Evolutionary conservation across 2,797 vertebrate species (phyloP).

Genomic region (Chelmon rostratus): DNA sequence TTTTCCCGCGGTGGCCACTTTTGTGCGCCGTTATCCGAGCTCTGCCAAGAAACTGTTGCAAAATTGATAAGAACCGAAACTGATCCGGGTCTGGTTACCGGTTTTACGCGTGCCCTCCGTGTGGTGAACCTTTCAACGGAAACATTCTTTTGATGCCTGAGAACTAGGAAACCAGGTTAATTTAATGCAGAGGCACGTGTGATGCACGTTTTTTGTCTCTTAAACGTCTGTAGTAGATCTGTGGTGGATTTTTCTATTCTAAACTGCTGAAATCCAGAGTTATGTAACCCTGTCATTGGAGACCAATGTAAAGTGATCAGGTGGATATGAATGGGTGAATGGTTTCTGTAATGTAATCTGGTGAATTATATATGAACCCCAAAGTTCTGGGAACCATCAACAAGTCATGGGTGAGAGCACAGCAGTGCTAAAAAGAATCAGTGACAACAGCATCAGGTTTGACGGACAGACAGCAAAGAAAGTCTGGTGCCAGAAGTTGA

Average conservation of each 20-base stretch:
- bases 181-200: constrained; percentile 10
- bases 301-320: constrained; percentile 64
- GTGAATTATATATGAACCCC: constrained; percentile 73
- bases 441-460: constrained; percentile 51
- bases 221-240: background rate
- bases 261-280: constrained; percentile 19
- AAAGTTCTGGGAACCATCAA: constrained; percentile 48
- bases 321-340: constrained; percentile 63
- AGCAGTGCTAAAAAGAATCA: constrained; percentile 51
- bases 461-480: constrained; percentile 39
- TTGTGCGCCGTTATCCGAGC: constrained; percentile 80
- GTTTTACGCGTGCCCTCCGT: constrained; percentile 60
- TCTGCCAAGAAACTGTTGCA: constrained; percentile 70
- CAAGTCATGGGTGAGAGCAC: constrained; percentile 61
- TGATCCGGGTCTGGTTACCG: constrained; percentile 74
- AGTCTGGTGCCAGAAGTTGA: constrained; percentile 21
- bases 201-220: background rate
- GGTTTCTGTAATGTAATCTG: constrained; percentile 64
- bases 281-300: constrained; percentile 52
- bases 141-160: constrained; percentile 51
- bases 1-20: constrained; percentile 67
- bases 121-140: constrained; percentile 40
- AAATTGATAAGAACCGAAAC: constrained; percentile 78
- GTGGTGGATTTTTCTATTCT: background rate
- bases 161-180: constrained; percentile 59